phyloP scores from a whole-genome alignment of 2,113 vertebrate genomes.

The Ophthalmolycus amberensis region DNA sequence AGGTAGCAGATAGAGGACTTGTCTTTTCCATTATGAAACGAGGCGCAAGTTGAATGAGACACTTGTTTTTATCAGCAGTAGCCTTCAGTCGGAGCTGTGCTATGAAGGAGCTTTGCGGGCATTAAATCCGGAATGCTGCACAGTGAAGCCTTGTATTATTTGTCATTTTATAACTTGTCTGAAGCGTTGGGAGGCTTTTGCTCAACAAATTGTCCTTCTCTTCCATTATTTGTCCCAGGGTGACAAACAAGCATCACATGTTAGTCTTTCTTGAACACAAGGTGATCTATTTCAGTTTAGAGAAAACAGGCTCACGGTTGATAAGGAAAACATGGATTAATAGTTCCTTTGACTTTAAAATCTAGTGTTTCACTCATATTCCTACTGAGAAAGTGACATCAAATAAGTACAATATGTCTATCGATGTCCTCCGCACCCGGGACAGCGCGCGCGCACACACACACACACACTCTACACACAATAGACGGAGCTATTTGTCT shows the following conservation, averaged over 20 bases:
- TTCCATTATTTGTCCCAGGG: background rate
- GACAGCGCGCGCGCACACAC: too few species aligned
- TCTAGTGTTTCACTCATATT: background rate
- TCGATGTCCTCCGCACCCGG: too few species aligned
- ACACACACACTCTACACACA: background rate
- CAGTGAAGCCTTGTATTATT: background rate
- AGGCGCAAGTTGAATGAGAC: background rate
- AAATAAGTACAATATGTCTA: too few species aligned
- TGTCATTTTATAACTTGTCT: background rate
- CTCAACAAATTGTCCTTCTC: background rate
- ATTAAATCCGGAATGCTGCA: background rate
- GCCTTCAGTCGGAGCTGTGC: background rate
- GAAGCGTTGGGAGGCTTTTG: background rate
- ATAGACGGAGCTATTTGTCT: too few species aligned
- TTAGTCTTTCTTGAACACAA: background rate
- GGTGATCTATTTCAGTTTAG: background rate
- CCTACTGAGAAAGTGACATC: background rate
- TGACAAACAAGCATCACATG: background rate
- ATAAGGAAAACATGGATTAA: background rate
- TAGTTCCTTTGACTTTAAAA: too few species aligned
- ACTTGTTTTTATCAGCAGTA: background rate
- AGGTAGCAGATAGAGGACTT: background rate
- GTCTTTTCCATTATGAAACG: background rate
- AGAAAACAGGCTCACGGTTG: background rate
- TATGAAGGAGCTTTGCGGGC: background rate